Evolutionary conservation across 1,140 invertebrate genomes (phyloP).

Genomic region (Brachionus koreanus): DNA sequence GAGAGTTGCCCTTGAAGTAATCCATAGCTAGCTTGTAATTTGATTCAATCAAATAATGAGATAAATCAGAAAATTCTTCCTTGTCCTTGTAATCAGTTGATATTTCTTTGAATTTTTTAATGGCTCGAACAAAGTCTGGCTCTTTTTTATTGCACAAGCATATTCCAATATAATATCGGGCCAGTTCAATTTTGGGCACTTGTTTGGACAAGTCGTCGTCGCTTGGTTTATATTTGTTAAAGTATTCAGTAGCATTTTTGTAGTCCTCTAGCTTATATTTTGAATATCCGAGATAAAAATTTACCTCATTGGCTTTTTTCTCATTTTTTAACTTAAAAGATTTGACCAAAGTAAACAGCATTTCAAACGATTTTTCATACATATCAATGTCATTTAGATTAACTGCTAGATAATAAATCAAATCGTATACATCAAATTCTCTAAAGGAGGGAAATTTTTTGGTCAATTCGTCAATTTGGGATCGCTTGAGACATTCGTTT

Average conservation of each 20-base stretch:
- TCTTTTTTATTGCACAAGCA: constrained; percentile 35
- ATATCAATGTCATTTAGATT: constrained; percentile 27
- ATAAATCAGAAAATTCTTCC: constrained; percentile 2
- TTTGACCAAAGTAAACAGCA: not conserved
- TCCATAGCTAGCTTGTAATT: constrained; percentile 18
- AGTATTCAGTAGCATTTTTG: constrained; percentile 40
- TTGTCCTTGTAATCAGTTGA: constrained; percentile 1
- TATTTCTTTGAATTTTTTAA: constrained; percentile 41
- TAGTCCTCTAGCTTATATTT: constrained; percentile 27
- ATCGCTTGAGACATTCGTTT: not conserved
- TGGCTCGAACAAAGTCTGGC: not conserved
- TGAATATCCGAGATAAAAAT: constrained; percentile 21
- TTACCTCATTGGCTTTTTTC: not conserved
- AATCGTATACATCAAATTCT: constrained; percentile 30
- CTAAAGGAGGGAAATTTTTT: not conserved
- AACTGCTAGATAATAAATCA: constrained; percentile 15
- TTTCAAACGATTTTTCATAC: constrained; percentile 20
- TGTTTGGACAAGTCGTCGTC: not conserved
- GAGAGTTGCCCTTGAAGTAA: not conserved
- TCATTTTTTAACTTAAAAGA: constrained; percentile 23
- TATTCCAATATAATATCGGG: constrained; percentile 10
- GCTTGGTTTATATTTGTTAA: constrained; percentile 16
- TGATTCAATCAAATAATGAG: constrained; percentile 22
- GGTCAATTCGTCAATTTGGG: not conserved
- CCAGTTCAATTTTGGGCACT: constrained; percentile 18